A percentile compares a stretch with the other conserved stretches of the same genome.
phyloP scores from a whole-genome alignment of 1,140 invertebrate genomes.

The Brachionus sp. region DNA sequence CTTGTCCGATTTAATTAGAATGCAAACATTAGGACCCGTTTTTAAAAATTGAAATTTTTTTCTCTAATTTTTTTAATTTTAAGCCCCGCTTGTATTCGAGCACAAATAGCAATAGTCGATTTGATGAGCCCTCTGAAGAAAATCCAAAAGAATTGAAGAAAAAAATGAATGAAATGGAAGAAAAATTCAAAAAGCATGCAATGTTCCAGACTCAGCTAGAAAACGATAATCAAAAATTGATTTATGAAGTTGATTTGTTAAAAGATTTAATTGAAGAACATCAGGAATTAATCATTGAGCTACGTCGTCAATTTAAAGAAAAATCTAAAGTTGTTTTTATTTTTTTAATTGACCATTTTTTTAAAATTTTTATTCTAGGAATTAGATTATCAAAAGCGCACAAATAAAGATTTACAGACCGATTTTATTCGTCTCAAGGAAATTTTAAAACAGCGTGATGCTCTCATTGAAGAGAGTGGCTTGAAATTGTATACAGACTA shows the following conservation, averaged over 20 bases:
- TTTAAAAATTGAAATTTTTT: slow-evolving; percentile 6
- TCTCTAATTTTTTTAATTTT: not conserved
- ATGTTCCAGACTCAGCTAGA: slow-evolving; percentile 32
- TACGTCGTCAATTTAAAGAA: slow-evolving; percentile 41
- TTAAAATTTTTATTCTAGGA: not conserved
- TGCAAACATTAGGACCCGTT: not conserved
- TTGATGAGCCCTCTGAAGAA: not conserved
- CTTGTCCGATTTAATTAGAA: not conserved
- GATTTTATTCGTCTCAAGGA: slow-evolving; percentile 43
- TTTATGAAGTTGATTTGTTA: slow-evolving; percentile 41
- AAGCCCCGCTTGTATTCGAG: slow-evolving; percentile 25
- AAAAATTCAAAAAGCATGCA: slow-evolving; percentile 35
- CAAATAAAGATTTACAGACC: slow-evolving; percentile 24
- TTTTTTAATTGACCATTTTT: not conserved
- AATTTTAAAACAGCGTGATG: slow-evolving; percentile 28
- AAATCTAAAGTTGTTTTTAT: not conserved
- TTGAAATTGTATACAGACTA: slow-evolving; percentile 31
- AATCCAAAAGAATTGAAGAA: slow-evolving; percentile 36
- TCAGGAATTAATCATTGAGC: slow-evolving; percentile 26
- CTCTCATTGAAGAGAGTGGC: slow-evolving; percentile 28
- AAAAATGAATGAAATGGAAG: slow-evolving; percentile 42
- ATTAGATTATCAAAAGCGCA: slow-evolving; percentile 39
- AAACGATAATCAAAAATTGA: slow-evolving; percentile 44
- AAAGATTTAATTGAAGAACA: slow-evolving; percentile 46
- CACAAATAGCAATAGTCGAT: not conserved